phyloP scores from a whole-genome alignment of 1,140 invertebrate species.

The Chlorops oryzae region DNA sequence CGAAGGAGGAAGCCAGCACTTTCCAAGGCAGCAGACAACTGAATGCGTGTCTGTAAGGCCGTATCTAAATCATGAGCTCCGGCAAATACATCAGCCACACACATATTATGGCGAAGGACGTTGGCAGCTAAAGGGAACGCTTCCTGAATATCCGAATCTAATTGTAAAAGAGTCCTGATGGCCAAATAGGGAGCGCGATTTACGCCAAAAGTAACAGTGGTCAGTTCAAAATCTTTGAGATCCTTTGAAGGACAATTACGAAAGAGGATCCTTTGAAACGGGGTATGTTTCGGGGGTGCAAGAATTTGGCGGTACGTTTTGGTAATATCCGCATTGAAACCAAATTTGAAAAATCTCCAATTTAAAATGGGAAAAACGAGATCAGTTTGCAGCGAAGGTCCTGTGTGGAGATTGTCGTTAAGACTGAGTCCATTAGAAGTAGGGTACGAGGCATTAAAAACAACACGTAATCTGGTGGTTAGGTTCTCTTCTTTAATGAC shows the following conservation, averaged over 20 bases:
- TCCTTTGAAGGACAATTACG: conserved; percentile 26
- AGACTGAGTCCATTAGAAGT: conserved; percentile 20
- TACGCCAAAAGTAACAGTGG: conserved; percentile 45
- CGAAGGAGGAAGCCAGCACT: no score
- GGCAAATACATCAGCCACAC: neutral
- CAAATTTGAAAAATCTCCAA: conserved; percentile 32
- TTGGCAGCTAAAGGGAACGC: neutral
- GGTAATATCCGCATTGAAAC: conserved; percentile 29
- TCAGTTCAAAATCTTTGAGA: conserved; percentile 28
- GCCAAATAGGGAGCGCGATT: conserved; percentile 32
- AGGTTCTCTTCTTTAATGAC: conserved; percentile 4
- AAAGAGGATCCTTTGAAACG: conserved; percentile 42
- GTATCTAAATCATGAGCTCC: no score
- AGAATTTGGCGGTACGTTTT: conserved; percentile 39
- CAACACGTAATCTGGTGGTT: conserved; percentile 29
- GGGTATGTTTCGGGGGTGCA: conserved; percentile 21
- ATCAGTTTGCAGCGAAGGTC: conserved; percentile 30
- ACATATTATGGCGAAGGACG: neutral
- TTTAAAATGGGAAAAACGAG: conserved; percentile 40
- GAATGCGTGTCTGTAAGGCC: no score
- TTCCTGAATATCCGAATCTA: neutral
- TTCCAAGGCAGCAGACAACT: no score
- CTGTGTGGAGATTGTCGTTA: conserved; percentile 38
- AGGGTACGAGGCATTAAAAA: conserved; percentile 29
- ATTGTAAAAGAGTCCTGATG: conserved; percentile 18